Evolutionary conservation across 2,888 invertebrate species (phyloP).

Genomic region (Campoletis raptor): DNA sequence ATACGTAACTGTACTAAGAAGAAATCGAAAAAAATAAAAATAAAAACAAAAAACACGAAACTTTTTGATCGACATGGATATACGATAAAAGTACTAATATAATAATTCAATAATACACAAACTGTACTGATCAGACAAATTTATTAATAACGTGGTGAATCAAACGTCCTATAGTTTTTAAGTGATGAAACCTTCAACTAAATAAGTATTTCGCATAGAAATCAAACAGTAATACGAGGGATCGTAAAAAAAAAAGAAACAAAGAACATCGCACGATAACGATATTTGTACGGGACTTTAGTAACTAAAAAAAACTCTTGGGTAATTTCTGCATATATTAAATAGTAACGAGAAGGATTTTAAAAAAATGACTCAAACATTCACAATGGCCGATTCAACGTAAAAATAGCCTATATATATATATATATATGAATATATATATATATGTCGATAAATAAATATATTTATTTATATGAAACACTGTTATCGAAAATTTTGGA

Average conservation of each 20-base stretch:
- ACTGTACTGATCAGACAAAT: slow-evolving; percentile 57
- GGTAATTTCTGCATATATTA: slow-evolving; percentile 4
- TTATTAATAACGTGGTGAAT: slow-evolving; percentile 62
- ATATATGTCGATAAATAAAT: neutral
- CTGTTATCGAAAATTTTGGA: neutral
- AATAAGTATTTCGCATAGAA: slow-evolving; percentile 58
- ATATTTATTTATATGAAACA: neutral
- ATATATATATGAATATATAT: slow-evolving; percentile 17
- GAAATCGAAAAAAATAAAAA: neutral
- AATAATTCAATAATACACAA: slow-evolving; percentile 45
- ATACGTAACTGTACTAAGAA: neutral
- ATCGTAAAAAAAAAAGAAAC: neutral
- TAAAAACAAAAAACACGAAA: neutral
- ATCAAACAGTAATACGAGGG: slow-evolving; percentile 53
- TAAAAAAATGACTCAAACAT: slow-evolving; percentile 4
- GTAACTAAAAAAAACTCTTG: neutral
- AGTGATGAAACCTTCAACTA: slow-evolving; percentile 50
- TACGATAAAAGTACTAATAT: slow-evolving; percentile 50
- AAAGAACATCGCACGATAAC: slow-evolving; percentile 20
- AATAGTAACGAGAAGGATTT: slow-evolving; percentile 29
- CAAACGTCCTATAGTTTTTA: slow-evolving; percentile 67
- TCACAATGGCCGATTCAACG: slow-evolving; percentile 51
- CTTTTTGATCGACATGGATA: slow-evolving; percentile 21
- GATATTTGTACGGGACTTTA: slow-evolving; percentile 33
- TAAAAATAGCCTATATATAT: slow-evolving; percentile 16